Evolutionary conservation across 2,888 invertebrate genomes (phyloP), one percentile per base, ranked within the genome.

Genomic region (Brachyptera risi): DNA sequence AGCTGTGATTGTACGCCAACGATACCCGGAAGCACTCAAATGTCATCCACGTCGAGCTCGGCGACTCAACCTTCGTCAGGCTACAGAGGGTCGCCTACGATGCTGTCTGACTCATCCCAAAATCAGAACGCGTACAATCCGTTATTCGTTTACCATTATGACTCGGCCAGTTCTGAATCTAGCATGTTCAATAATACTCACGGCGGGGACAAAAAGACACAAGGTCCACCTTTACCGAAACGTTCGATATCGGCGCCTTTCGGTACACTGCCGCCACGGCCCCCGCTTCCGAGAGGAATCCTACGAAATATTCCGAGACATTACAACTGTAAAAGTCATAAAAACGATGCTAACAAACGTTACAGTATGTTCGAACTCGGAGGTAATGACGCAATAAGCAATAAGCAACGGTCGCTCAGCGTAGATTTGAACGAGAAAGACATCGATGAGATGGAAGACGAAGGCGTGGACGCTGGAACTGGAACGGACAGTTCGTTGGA

Each of bases 51-150:
- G 57, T 85, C 88, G 64, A 84, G 86, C 68, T 84, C 88, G 62
- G 82, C 83, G 21, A 90, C 90, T 40, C 90, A 90, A 71, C 91
- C 90, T 5, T 91, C 91, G 51, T 91, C 91, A 13, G 92, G 92
- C 1, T 92, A 90, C 71, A 80, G 92, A 65, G 92, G 92, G 37
- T 92, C 92, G 0, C 92, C 92, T 0, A 91, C 91, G 1, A 85
- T 91, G 75, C 76, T 65, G 19, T 84, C 88, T 4, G 90, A 90
- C 68, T 90, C 90, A 23, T 81, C 82, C 15, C 84, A 86, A n/a
- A 85, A 84, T 70, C 84, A 85, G 67, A 85, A 81, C 19, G 82
- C 80, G 74, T 79, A 81, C 67, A 86, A 87, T 73, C 88, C 88
- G 1, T 77, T 91, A 65, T 91, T 90, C 74, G 87, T 91, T 1